Base-by-base conservation (phyloP, 2,113 vertebrate genomes). In the Symphodus melops region DNA sequence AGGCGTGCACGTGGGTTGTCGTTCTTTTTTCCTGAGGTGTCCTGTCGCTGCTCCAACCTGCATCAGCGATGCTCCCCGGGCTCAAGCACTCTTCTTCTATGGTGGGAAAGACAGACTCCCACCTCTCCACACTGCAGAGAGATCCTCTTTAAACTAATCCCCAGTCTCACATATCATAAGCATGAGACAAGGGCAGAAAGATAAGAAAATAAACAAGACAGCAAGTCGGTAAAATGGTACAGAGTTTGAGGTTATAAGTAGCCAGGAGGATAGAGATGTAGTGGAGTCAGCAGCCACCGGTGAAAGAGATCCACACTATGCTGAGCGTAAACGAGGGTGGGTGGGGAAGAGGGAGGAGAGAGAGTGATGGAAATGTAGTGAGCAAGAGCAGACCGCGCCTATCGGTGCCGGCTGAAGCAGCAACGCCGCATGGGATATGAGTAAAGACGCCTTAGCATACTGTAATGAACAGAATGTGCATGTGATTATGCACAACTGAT, bases 371-470 rank as follows among this genome's bases (percentile, higher is more conserved):
- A 86, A 78, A 89, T 85, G 79, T 80, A 82, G 79, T 51, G 68
- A 85, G 76, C 16, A 25, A 68, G 58, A 74, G 77, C 76, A 91
- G 88, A 90, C 89, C 84, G 75, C 86, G 83, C 90, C 91, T 93
- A 89, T 88, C 51, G 49, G 85, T 60, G 70, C 75, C 21, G 49
- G 67, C 73, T 72, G 72, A 58, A 49, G 69, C 61, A 84, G 81
- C 71, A 80, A 86, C 61, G 83, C 59, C 75, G 76, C 68, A 77
- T 75, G 78, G 72, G 76, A 79, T 55, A 61, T 28, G 68, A 52
- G 65, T 51, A 65, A 86, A 82, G 58, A 81, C 58, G 86, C 48
- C 52, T 68, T 64, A 53, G 56, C 63, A 56, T 16, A 9, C 55
- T 68, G 48, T 67, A 56, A 84, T 74, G 53, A 78, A 53, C 48